Evolutionary conservation across 2,797 vertebrate genomes (phyloP).

Genomic region (Manis pentadactyla): DNA sequence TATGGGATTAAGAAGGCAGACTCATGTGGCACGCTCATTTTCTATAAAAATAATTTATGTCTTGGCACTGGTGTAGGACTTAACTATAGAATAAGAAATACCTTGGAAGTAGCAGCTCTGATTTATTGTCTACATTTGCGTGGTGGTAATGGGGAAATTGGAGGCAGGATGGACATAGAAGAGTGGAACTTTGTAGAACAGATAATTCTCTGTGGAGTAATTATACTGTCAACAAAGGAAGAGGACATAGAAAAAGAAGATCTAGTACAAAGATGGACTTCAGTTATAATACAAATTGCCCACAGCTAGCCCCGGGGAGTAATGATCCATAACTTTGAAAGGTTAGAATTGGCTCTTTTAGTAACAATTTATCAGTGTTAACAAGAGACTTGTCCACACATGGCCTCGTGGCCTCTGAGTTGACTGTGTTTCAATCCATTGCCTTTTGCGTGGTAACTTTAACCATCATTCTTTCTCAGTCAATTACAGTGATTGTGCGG

Average conservation of each 20-base stretch:
- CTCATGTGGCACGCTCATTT: background rate
- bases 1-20: slow-evolving; percentile 27
- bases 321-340: background rate
- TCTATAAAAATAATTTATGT: slow-evolving; percentile 51
- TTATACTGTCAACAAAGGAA: background rate
- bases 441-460: slow-evolving; percentile 40
- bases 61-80: background rate
- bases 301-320: background rate
- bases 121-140: background rate
- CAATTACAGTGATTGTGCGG: background rate
- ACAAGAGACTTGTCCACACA: background rate
- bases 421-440: slow-evolving; percentile 21
- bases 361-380: background rate
- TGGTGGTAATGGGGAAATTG: background rate
- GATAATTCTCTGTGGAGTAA: background rate
- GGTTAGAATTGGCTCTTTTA: background rate
- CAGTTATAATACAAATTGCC: background rate
- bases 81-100: background rate
- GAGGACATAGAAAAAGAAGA: background rate
- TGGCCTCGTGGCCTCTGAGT: background rate
- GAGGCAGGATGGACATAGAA: background rate
- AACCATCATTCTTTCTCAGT: slow-evolving; percentile 11
- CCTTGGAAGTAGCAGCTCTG: background rate
- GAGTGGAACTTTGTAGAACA: background rate
- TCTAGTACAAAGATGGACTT: background rate